These are phyloP conservation scores for Hydrophis major DNA, from an alignment of 2,797 vertebrate species.

Conservation along the genomic window DNA sequence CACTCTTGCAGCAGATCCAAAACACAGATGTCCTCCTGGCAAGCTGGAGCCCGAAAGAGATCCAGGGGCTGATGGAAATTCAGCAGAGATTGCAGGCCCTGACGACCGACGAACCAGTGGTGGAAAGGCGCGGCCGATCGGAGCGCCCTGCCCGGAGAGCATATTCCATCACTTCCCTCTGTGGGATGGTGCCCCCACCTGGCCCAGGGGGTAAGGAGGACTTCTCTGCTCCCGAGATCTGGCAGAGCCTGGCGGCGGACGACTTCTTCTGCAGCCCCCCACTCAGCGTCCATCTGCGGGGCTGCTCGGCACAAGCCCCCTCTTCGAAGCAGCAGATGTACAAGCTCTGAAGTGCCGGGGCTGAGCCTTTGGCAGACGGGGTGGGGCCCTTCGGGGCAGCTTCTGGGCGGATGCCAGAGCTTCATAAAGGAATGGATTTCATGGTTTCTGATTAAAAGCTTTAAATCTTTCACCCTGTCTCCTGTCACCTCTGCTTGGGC, in stretches of 20 bases:
- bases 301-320: background rate
- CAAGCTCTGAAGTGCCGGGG: background rate
- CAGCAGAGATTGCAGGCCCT: constrained; percentile 6
- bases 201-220: background rate
- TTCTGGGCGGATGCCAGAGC: background rate
- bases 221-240: fast-evolving
- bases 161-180: background rate
- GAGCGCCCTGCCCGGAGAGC: fast-evolving
- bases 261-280: fast-evolving
- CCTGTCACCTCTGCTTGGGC: background rate
- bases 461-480: constrained; percentile 2
- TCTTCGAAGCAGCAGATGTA: background rate
- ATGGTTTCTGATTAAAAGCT: constrained; percentile 22
- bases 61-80: background rate
- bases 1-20: background rate
- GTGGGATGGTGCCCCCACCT: fast-evolving
- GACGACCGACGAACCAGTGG: fast-evolving
- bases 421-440: background rate
- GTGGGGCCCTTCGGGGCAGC: background rate
- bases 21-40: background rate
- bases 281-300: fast-evolving
- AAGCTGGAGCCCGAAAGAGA: background rate
- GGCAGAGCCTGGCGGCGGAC: background rate
- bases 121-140: fast-evolving
- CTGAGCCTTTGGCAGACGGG: background rate